phyloP scores from a whole-genome alignment of 2,797 vertebrate genomes.

The Acrossocheilus fasciatus region DNA sequence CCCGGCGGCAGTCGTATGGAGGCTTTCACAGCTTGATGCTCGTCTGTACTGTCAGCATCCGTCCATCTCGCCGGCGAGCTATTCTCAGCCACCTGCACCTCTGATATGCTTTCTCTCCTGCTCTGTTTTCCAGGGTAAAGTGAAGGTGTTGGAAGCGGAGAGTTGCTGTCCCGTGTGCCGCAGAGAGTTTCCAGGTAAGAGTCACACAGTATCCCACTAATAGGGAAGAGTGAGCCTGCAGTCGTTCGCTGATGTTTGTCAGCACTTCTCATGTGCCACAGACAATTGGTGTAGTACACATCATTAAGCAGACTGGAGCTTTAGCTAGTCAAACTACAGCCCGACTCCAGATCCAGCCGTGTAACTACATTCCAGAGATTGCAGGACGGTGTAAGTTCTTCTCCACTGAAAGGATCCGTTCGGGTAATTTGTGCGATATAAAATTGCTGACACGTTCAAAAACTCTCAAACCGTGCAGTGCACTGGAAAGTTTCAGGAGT shows the following conservation, averaged over 20 bases:
- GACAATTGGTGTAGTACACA: conserved; percentile 35
- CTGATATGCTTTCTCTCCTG: not conserved
- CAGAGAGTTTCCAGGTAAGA: conserved; percentile 76
- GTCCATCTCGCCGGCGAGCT: conserved; percentile 38
- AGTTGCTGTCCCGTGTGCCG: conserved; percentile 87
- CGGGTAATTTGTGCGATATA: not conserved
- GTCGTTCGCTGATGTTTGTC: conserved; percentile 38
- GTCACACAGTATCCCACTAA: not conserved
- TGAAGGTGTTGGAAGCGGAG: conserved; percentile 82
- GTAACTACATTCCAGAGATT: not conserved
- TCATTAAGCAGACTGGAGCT: conserved; percentile 39
- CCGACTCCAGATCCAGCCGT: not conserved
- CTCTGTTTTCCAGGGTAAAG: conserved; percentile 78
- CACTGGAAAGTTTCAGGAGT: not conserved
- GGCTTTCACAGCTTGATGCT: not conserved
- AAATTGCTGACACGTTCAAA: conserved; percentile 13
- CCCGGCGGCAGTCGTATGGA: not conserved
- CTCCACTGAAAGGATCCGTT: not conserved
- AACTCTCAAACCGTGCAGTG: not conserved
- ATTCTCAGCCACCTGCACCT: conserved; percentile 46
- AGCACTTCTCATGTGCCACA: conserved; percentile 37
- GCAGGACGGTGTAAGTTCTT: not conserved
- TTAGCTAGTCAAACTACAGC: not conserved
- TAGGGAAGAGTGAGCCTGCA: conserved; percentile 5
- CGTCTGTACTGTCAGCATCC: conserved; percentile 14